These are phyloP conservation scores for Equus quagga DNA, from an alignment of 2,113 vertebrate species.

Conservation along the genomic window DNA sequence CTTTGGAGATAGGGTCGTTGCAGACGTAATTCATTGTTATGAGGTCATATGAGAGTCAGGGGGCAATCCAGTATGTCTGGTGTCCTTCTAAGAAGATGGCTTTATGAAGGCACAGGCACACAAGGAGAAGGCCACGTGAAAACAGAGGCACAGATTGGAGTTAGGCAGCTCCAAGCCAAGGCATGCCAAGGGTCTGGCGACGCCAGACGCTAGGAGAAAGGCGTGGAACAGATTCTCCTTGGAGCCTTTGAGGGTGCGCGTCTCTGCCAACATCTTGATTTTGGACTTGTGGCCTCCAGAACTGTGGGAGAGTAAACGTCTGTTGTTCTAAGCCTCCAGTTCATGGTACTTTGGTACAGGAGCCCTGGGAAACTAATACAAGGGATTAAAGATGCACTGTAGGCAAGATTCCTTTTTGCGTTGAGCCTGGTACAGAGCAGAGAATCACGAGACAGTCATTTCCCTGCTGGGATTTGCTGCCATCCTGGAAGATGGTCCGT, in stretches of 20 bases:
- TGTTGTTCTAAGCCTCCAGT: background rate
- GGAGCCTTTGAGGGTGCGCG: background rate
- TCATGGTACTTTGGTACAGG: no score
- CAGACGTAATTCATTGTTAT: background rate
- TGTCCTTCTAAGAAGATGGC: background rate
- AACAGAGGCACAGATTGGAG: background rate
- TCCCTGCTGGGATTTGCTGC: background rate
- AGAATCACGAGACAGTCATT: background rate
- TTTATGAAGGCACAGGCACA: background rate
- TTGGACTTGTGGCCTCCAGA: background rate
- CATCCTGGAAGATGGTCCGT: background rate
- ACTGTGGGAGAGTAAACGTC: background rate
- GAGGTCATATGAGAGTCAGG: background rate
- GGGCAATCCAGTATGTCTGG: background rate
- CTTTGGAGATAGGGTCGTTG: background rate
- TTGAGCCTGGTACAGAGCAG: background rate
- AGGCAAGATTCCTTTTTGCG: background rate
- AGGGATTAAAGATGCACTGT: background rate
- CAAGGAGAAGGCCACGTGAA: background rate
- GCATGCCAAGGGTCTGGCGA: accelerated
- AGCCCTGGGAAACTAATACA: background rate
- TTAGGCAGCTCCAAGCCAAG: background rate
- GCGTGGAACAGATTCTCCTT: accelerated
- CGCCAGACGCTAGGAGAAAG: background rate
- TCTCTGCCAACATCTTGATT: background rate